Conservation (phyloP, 2,888 invertebrate species). For the Plebejus melissa region DNA sequence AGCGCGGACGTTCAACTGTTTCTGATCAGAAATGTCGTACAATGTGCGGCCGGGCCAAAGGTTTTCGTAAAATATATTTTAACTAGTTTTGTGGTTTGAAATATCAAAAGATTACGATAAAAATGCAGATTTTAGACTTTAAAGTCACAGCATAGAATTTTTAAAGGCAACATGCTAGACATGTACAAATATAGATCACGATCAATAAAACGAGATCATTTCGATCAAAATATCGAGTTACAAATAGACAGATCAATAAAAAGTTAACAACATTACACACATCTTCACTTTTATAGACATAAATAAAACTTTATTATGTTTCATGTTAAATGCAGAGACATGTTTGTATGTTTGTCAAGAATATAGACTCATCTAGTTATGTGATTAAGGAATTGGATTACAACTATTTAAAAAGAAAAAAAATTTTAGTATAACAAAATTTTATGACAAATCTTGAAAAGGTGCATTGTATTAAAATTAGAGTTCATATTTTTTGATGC, state of each 20-base stretch:
- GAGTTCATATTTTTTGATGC: too few species aligned
- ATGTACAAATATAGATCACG: constrained; percentile 6
- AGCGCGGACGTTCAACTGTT: too few species aligned
- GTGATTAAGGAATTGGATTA: background rate
- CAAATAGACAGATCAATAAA: constrained; percentile 15
- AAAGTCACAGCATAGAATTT: background rate
- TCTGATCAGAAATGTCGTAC: too few species aligned
- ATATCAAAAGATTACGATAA: background rate
- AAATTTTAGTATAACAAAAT: too few species aligned
- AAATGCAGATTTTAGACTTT: background rate
- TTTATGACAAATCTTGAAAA: too few species aligned
- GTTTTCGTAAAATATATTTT: too few species aligned
- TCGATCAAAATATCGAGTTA: constrained; percentile 15
- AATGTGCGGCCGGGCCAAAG: too few species aligned
- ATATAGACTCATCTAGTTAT: background rate
- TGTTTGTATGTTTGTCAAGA: background rate
- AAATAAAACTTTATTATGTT: background rate
- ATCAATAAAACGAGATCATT: constrained; percentile 10
- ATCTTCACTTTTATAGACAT: background rate
- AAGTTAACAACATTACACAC: constrained; percentile 12
- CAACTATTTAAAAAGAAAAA: too few species aligned
- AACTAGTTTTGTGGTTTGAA: background rate
- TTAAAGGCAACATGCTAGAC: background rate
- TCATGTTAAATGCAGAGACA: background rate
- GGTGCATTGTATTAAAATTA: too few species aligned